Evolutionary conservation across 2,888 invertebrate species (phyloP), one percentile per base, ranked within the genome.

Genomic region (Malachius bipustulatus): DNA sequence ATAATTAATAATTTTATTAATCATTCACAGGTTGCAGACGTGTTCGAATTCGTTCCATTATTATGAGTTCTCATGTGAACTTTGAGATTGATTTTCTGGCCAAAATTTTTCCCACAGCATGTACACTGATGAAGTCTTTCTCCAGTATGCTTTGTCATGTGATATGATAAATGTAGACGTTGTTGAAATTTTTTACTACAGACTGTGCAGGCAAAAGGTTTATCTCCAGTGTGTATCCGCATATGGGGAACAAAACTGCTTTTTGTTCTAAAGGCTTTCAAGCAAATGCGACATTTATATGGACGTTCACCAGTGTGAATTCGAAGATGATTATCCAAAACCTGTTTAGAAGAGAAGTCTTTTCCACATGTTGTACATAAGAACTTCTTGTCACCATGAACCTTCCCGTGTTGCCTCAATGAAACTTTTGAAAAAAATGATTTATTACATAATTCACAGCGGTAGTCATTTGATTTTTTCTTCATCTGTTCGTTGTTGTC

Each of bases 61-160:
- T n/a, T n/a, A n/a, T n/a, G n/a, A n/a, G n/a, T n/a, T n/a, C 53
- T 41, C 45, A 53, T 48, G 35, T 58, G 58, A 24, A 50, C 46
- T 11, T 48, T 49, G n/a, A 57, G 38, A 28, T 52, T 45, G n/a
- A 52, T 52, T 28, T 50, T 51, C 36, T 54, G 53, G 37, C 52
- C 55, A 38, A 52, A 56, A 34, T 47, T 41, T 26, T 46, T 42
- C 14, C 41, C 35, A 39, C 56, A 57, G 13, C 50, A 42, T 35
- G 41, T 50, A 39, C 59, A 59, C 32, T 53, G 47, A 13, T 50
- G 44, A 4, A 53, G 52, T 36, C 50, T 52, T 27, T 54, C 54
- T 8, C 53, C 54, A 3, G 54, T 55, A 33, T 55, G 55, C 0
- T 49, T 49, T 29, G 53, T 40, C 26, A 51, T 51, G 32, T 55